These are phyloP conservation scores for Ommatoiulus sabulosus DNA, from an alignment of 2,888 invertebrate genomes.

Conservation along the genomic window DNA sequence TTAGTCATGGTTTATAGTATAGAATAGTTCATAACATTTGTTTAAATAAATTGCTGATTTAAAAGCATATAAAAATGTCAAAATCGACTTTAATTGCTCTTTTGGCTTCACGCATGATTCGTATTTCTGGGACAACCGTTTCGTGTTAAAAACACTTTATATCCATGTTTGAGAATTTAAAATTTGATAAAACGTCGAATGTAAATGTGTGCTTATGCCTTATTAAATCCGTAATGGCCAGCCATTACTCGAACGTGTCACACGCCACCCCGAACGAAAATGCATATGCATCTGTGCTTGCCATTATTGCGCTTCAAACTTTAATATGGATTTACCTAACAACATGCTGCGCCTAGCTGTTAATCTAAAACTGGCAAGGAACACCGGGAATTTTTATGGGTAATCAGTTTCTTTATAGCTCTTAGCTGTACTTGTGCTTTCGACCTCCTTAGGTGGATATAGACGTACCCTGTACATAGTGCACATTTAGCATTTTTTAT, in stretches of 20 bases:
- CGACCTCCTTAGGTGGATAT: too few relatives aligned
- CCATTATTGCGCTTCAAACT: neutral
- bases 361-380: slow-evolving; percentile 23
- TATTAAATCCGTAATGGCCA: slow-evolving; percentile 14
- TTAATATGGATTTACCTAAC: slow-evolving; percentile 18
- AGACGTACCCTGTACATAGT: too few relatives aligned
- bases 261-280: slow-evolving; percentile 2
- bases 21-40: too few relatives aligned
- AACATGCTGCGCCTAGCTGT: neutral
- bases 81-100: too few relatives aligned
- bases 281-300: neutral
- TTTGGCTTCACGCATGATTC: too few relatives aligned
- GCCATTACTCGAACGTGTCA: neutral
- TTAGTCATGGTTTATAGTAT: too few relatives aligned
- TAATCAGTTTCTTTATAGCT: neutral
- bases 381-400: neutral
- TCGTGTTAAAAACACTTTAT: neutral
- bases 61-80: too few relatives aligned
- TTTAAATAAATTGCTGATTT: too few relatives aligned
- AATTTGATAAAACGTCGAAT: neutral
- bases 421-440: neutral
- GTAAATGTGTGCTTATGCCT: slow-evolving; percentile 15
- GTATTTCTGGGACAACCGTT: neutral
- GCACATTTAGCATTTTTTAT: too few relatives aligned
- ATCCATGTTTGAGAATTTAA: neutral